phyloP scores from a whole-genome alignment of 2,113 vertebrate genomes.

The Apteryx owenii region DNA sequence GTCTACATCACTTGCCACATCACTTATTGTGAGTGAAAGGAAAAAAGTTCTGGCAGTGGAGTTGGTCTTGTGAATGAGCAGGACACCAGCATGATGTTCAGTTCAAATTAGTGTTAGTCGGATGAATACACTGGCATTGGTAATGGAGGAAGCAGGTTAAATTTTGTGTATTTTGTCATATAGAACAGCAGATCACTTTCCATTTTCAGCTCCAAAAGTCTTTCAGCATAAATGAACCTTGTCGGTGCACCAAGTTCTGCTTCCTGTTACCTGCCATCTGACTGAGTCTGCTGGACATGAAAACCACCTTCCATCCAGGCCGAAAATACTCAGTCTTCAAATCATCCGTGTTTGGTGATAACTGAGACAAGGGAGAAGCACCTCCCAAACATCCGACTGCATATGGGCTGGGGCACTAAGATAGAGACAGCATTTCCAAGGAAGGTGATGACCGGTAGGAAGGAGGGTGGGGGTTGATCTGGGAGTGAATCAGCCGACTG shows the following conservation, averaged over 20 bases:
- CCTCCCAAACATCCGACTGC: background rate
- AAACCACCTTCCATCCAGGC: background rate
- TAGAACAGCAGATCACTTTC: background rate
- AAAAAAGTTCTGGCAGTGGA: background rate
- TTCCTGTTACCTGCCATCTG: background rate
- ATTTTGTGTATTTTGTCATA: background rate
- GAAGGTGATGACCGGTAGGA: background rate
- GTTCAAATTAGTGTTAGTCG: background rate
- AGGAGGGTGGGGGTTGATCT: background rate
- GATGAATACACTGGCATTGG: background rate
- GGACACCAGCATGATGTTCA: background rate
- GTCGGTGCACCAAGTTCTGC: background rate
- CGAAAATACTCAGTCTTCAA: background rate
- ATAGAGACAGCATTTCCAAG: background rate
- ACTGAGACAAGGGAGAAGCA: background rate
- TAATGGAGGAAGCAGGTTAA: background rate
- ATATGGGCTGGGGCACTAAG: background rate
- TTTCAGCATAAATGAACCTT: background rate
- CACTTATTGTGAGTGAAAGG: background rate
- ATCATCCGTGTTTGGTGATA: background rate
- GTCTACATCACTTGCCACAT: background rate
- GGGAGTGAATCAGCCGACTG: background rate
- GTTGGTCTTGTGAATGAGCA: background rate
- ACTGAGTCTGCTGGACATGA: background rate
- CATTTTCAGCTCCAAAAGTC: background rate